Conservation (phyloP, 2,797 vertebrate genomes). For the Liparis tanakae region DNA sequence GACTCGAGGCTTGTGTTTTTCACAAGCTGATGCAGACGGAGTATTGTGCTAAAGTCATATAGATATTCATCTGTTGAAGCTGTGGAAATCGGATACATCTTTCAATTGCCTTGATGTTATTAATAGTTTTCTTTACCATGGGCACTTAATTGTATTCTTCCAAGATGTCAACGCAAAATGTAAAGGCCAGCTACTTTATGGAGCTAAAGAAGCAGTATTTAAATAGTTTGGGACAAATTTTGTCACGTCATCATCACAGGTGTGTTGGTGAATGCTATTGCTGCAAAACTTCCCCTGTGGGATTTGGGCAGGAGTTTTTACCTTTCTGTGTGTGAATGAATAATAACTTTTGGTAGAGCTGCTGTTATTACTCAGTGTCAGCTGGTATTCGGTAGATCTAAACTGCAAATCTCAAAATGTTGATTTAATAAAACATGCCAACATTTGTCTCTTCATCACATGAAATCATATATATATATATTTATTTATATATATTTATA, state of each 20-base stretch:
- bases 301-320: not conserved
- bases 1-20: slow-evolving; percentile 1
- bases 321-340: not conserved
- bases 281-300: not conserved
- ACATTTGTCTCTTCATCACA: not conserved
- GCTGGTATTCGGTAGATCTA: not conserved
- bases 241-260: slow-evolving; percentile 5
- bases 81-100: not conserved
- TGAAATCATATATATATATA: not conserved
- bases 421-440: not conserved
- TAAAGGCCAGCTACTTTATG: not conserved
- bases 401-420: not conserved
- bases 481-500: too few relatives aligned
- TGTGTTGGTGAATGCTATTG: not conserved
- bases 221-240: not conserved
- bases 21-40: not conserved
- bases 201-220: not conserved
- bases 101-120: slow-evolving; percentile 17
- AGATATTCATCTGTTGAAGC: slow-evolving; percentile 16
- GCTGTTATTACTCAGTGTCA: not conserved
- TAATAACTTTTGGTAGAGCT: not conserved
- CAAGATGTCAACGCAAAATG: not conserved
- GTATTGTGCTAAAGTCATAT: not conserved
- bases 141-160: not conserved
- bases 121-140: not conserved